Percentiles rank a stretch among this genome's conserved stretches.
Conservation (phyloP, 2,888 invertebrate species). For the Belgica antarctica region DNA sequence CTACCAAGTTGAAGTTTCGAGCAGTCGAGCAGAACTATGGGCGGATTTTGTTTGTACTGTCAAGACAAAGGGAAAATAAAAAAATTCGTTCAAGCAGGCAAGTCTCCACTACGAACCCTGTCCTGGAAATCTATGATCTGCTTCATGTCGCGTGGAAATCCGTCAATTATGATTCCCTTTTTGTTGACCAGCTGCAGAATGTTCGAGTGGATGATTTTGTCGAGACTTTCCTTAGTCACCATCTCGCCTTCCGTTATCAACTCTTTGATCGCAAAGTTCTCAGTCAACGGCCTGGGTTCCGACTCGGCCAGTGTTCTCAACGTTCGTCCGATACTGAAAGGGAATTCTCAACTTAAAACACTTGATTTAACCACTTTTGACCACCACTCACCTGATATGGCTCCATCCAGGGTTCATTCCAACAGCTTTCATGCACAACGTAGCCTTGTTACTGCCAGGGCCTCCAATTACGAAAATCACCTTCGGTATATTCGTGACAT, state of each 20-base stretch:
- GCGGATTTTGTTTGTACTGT: slow-evolving; percentile 73
- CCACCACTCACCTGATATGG: slow-evolving; percentile 61
- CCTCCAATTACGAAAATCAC: slow-evolving; percentile 67
- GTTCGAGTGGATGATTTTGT: slow-evolving; percentile 71
- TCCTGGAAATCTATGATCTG: slow-evolving; percentile 86
- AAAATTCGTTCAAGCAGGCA: not conserved
- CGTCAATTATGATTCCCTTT: slow-evolving; percentile 85
- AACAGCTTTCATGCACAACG: slow-evolving; percentile 71
- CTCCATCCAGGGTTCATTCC: slow-evolving; percentile 70
- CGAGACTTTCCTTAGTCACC: slow-evolving; percentile 74
- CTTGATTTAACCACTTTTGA: not conserved
- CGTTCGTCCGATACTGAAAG: slow-evolving; percentile 72
- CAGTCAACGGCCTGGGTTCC: slow-evolving; percentile 61
- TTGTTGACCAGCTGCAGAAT: slow-evolving; percentile 62
- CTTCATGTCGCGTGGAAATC: slow-evolving; percentile 86
- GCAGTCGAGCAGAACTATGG: slow-evolving; percentile 83
- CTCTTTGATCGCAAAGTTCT: slow-evolving; percentile 66
- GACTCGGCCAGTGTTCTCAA: slow-evolving; percentile 72
- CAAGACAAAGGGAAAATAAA: no score
- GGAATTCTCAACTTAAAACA: slow-evolving; percentile 35
- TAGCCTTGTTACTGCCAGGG: slow-evolving; percentile 87
- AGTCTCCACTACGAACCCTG: slow-evolving; percentile 63
- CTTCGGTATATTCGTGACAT: slow-evolving; percentile 49
- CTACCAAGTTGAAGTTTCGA: slow-evolving; percentile 85
- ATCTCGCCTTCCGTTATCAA: slow-evolving; percentile 77